A percentile compares a stretch with the other conserved stretches of the same genome.
Conservation (phyloP, 2,797 vertebrate species). For the Tragelaphus eurycerus region DNA sequence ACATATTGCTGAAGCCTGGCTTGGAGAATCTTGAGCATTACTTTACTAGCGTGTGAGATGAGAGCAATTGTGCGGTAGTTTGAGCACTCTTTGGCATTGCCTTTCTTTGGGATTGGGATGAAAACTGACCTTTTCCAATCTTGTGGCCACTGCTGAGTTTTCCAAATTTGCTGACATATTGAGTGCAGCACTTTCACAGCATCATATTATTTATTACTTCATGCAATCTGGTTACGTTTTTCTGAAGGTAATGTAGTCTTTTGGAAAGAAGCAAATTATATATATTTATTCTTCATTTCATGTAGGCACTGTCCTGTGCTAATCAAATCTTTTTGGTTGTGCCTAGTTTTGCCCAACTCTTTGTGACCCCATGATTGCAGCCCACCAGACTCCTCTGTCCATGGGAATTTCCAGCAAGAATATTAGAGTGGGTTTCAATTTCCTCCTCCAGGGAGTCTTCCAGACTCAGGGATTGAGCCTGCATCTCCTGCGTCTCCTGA, state of each 20-base stretch:
- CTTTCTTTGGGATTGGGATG: too few relatives aligned
- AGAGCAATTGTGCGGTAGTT: too few relatives aligned
- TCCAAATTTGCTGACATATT: too few relatives aligned
- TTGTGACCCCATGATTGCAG: background rate
- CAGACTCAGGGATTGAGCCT: background rate
- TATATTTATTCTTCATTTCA: background rate
- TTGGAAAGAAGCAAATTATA: background rate
- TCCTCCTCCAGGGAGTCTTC: background rate
- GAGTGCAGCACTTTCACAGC: too few relatives aligned
- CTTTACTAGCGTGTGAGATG: too few relatives aligned
- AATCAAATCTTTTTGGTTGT: background rate
- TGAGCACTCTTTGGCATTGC: too few relatives aligned
- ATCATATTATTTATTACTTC: background rate
- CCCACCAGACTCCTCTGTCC: background rate
- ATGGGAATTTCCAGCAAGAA: background rate
- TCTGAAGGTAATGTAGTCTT: background rate
- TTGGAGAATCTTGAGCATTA: too few relatives aligned
- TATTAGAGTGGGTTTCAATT: background rate
- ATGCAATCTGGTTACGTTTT: background rate
- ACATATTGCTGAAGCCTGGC: too few relatives aligned
- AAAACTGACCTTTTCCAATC: too few relatives aligned
- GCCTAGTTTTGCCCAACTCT: background rate
- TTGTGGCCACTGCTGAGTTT: too few relatives aligned
- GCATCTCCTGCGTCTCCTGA: background rate
- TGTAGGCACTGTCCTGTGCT: background rate